Conservation (phyloP, 2,113 vertebrate species). For the Aegotheles bennettii region DNA sequence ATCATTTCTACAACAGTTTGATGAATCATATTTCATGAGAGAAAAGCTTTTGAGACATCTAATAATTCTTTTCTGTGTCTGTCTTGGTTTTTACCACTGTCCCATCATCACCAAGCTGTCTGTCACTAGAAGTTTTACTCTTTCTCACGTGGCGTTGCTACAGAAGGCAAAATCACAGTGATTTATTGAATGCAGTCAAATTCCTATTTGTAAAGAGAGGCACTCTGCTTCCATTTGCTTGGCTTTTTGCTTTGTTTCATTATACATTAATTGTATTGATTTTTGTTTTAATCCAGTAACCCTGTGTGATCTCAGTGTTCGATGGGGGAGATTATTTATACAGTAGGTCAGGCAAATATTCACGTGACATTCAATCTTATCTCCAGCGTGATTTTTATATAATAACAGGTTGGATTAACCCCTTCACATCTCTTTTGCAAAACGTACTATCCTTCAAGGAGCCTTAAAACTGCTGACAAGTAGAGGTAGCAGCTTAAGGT, state of each 20-base stretch:
- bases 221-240: background rate
- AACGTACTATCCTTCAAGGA: background rate
- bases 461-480: background rate
- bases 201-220: background rate
- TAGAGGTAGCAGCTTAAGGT: background rate
- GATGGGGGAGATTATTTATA: conserved; percentile 20
- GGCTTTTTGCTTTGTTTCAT: conserved; percentile 19
- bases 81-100: background rate
- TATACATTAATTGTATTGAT: conserved; percentile 21
- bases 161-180: background rate
- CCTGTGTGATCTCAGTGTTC: background rate
- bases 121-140: background rate
- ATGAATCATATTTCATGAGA: background rate
- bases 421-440: background rate
- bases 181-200: background rate
- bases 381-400: background rate
- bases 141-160: background rate
- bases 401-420: background rate
- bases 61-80: background rate
- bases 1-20: background rate
- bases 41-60: background rate
- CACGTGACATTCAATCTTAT: background rate
- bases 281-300: background rate
- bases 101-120: background rate
- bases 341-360: conserved; percentile 25